Base-by-base conservation (phyloP, 2,797 vertebrate genomes). In the Hyperoplus lanceolatus region DNA sequence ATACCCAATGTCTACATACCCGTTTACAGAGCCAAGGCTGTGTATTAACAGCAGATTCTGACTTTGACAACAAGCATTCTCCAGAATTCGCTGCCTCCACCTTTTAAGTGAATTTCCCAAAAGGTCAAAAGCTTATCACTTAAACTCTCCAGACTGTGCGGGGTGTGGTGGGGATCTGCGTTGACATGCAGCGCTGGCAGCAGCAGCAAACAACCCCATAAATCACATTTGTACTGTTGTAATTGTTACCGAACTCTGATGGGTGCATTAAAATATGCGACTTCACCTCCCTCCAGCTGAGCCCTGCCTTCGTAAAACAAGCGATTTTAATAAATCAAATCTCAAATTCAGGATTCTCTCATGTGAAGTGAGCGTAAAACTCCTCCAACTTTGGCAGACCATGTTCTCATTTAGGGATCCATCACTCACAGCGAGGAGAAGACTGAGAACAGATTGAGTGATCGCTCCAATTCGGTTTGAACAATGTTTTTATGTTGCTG, bases 401-500 rank as follows among this genome's bases (percentile, higher is more conserved):
- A 7, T 46, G 5, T 14, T 6, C 66, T 78, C 8, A n/a, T 54
- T 54, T 53, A 3, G 8, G 38, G 21, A 48, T 70, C 39, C 6
- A 5, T 71, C 0, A 4, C 51, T 70, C 57, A 18, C 42, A 45
- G 59, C 50, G n/a, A 48, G 7, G 60, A 62, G 48, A 58, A 59
- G 42, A 50, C 21, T 69, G 46, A 58, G 21, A 59, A 71, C 42
- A 13, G 15, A 3, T 57, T 77, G 75, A 85, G 42, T 67, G 70
- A 87, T 78, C 6, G 4, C 73, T 64, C 18, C 63, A 18, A 79
- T 77, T 43, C 14, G 53, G 15, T 64, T 21, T 43, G 54, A 7
- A 6, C 43, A 39, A 9, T 12, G 57, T 73, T 89, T 89, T 80
- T 57, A 70, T 79, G 53, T 64, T 8, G 67, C 60, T 45, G 67